Base-by-base conservation (phyloP, 37 sponge, comb jelly and placozoan genomes). In the Trichoplax adhaerens region DNA sequence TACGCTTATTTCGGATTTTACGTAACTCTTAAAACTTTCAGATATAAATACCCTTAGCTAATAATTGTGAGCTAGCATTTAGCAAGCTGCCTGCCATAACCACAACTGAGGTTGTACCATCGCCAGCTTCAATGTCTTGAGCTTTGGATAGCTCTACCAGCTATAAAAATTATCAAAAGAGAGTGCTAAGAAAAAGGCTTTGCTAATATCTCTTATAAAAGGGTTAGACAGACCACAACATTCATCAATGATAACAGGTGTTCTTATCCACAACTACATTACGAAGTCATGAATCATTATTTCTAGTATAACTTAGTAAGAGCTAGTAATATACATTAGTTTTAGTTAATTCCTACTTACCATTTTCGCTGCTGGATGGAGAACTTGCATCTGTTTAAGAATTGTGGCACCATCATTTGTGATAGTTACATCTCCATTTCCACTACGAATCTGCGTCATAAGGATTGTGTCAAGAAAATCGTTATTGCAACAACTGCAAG, bases 371-470 rank as follows among this genome's bases (percentile, higher is more conserved):
- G 91, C 86, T 7, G 99, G 99, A 58, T 98, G 99, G 48, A 98
- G 80, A 48, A 98, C 99, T 58, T 91, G 87, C 83, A 98, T 98
- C 80, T 98, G 82, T 67, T 98, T 98, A 49, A 98, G 86, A 64
- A 98, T 98, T 56, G 99, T 98, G 50, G 99, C 99, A 50, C 99
- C 99, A 70, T 98, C 99, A 62, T 98, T 98, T 48, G 99, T 98
- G 65, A 98, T 93, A 10, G 99, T 98, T 10, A 98, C 94, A 55
- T 98, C 94, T 55, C 99, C 99, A 56, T 58, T 78, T 7, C 72
- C 52, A 10, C 70, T 77, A 77, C 89, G 99, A 70, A 98, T 98
- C 88, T 87, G 50, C n/a, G n/a, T n/a, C n/a, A n/a, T n/a, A n/a
- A n/a, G n/a, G n/a, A n/a, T n/a, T n/a, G n/a, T n/a, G n/a, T n/a